Conservation (phyloP, 2,797 vertebrate species). For the Coluber constrictor region DNA sequence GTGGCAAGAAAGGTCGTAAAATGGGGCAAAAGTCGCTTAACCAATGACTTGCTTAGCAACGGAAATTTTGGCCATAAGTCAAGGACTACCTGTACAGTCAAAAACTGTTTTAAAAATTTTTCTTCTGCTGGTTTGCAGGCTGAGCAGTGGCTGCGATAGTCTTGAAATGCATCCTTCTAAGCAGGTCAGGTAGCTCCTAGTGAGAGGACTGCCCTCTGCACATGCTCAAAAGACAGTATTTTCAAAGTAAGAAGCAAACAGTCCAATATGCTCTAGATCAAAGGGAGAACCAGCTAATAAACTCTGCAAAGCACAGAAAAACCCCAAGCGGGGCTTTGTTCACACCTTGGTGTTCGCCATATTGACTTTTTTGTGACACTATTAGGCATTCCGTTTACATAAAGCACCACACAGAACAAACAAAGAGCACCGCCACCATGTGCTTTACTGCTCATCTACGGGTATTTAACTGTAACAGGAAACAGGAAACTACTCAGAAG, state of each 20-base stretch:
- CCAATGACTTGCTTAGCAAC: no score
- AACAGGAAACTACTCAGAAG: no score
- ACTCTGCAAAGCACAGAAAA: background rate
- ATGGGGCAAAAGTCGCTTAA: no score
- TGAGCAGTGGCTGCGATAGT: background rate
- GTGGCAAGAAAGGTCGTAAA: no score
- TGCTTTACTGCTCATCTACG: no score
- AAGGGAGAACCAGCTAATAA: background rate
- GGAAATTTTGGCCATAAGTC: no score
- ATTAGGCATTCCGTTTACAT: no score
- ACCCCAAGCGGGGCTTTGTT: background rate
- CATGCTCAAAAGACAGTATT: background rate
- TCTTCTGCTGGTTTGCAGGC: background rate
- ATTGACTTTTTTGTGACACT: background rate
- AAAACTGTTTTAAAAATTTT: no score
- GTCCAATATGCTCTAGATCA: background rate
- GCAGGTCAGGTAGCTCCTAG: background rate
- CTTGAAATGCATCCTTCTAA: background rate
- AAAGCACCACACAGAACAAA: no score
- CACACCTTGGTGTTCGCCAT: background rate
- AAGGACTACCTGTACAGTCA: no score
- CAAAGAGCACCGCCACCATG: no score
- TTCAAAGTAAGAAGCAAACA: background rate
- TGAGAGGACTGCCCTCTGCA: background rate
- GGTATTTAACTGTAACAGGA: no score